A percentile compares a stretch with the other conserved stretches of the same genome.
Evolutionary conservation across 2,888 invertebrate genomes (phyloP).

Genomic region (Nomada ferruginata): DNA sequence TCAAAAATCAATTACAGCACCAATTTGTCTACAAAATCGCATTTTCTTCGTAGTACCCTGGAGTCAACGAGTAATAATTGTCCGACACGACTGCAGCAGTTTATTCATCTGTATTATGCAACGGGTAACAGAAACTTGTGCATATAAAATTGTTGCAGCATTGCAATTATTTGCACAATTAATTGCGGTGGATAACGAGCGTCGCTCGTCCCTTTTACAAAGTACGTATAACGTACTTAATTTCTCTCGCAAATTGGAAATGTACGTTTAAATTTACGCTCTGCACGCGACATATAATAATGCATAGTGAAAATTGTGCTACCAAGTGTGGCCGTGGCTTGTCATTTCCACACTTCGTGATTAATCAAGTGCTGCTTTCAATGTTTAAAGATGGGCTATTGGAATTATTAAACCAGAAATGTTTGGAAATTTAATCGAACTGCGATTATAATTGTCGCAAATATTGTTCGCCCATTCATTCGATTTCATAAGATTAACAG

Average conservation of each 20-base stretch:
- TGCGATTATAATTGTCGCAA: background rate
- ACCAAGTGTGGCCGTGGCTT: background rate
- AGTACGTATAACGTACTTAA: background rate
- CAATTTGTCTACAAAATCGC: background rate
- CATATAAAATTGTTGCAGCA: conserved; percentile 5
- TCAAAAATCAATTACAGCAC: background rate
- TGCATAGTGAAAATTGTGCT: conserved; percentile 37
- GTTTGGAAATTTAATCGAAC: background rate
- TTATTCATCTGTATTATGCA: background rate
- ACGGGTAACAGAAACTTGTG: conserved; percentile 2
- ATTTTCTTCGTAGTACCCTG: background rate
- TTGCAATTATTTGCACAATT: background rate
- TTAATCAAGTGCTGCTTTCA: conserved; percentile 12
- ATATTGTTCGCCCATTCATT: background rate
- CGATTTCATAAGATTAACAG: no score
- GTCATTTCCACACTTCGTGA: background rate
- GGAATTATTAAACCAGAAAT: background rate
- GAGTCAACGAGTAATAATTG: background rate
- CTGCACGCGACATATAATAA: no score
- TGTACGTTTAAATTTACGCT: background rate
- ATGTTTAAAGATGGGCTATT: background rate
- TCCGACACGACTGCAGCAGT: no score
- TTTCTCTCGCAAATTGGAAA: conserved; percentile 24
- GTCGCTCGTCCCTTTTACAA: background rate
- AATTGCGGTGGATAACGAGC: background rate